A percentile compares a stretch with the other conserved stretches of the same genome.
Evolutionary conservation across 23 tunicate species (phyloP).

Genomic region (Ciona savignyi): DNA sequence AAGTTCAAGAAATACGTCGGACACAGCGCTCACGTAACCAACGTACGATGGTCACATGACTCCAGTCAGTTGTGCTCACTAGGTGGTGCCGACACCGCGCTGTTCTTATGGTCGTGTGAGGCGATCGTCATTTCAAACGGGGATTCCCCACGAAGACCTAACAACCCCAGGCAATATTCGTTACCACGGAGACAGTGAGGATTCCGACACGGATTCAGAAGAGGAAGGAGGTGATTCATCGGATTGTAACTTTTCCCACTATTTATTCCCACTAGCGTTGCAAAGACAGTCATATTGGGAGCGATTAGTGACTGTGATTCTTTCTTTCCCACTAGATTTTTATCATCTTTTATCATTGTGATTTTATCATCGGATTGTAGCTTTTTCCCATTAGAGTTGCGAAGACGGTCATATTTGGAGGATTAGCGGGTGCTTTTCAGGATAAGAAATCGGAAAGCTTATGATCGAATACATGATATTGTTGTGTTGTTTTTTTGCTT

Average conservation of each 20-base stretch:
- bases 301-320: no score
- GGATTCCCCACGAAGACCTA: not conserved
- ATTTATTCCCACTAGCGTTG: no score
- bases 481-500: no score
- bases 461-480: no score
- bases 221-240: slow-evolving; percentile 57
- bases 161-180: slow-evolving; percentile 8
- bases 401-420: no score
- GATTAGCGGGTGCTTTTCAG: no score
- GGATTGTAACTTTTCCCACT: not conserved
- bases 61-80: slow-evolving; percentile 29
- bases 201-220: slow-evolving; percentile 91
- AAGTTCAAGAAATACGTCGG: slow-evolving; percentile 91
- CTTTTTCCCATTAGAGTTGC: no score
- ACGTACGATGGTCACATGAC: slow-evolving; percentile 87
- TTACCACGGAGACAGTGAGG: slow-evolving; percentile 90
- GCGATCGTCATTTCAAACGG: slow-evolving; percentile 11
- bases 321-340: no score
- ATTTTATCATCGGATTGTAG: no score
- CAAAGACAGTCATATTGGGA: no score
- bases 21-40: slow-evolving; percentile 96
- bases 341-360: no score
- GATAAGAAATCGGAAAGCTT: no score
- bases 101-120: slow-evolving; percentile 49
- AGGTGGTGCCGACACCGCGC: slow-evolving; percentile 80